A percentile compares a stretch with the other conserved stretches of the same genome.
phyloP scores from a whole-genome alignment of 2,113 vertebrate species.

The Sorex fumeus region DNA sequence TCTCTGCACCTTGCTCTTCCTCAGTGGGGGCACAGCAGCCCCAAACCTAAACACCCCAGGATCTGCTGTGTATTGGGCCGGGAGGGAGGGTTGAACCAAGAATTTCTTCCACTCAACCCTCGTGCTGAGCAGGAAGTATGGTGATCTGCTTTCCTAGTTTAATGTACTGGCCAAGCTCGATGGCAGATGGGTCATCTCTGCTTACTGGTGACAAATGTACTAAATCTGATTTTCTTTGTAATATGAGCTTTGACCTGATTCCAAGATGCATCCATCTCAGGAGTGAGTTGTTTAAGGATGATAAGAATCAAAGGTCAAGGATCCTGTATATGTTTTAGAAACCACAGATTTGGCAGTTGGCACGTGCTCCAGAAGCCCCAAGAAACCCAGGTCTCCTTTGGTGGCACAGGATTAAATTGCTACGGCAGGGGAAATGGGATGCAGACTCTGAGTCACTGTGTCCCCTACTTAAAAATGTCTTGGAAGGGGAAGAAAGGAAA shows the following conservation, averaged over 20 bases:
- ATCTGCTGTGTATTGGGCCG: not conserved
- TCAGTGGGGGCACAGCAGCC: not conserved
- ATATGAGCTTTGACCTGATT: conserved; percentile 49
- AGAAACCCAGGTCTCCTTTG: not conserved
- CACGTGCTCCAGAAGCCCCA: not conserved
- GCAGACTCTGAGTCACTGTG: not conserved
- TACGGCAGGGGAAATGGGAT: not conserved
- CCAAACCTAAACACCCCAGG: not conserved
- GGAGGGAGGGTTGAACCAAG: not conserved
- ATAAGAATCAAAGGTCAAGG: conserved; percentile 55
- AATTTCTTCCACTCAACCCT: not conserved
- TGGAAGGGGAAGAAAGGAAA: not conserved
- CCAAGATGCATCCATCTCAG: conserved; percentile 35
- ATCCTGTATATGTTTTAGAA: conserved; percentile 5
- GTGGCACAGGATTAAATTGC: not conserved
- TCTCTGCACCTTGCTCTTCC: not conserved
- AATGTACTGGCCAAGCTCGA: not conserved
- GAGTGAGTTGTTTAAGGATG: conserved; percentile 24
- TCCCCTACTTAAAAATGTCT: not conserved
- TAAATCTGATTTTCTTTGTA: not conserved
- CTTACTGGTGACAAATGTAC: not conserved
- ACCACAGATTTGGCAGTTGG: not conserved
- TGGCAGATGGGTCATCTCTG: not conserved
- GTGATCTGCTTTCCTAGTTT: not conserved
- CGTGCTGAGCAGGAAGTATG: not conserved